Percentiles rank a stretch among this genome's conserved stretches.
These are phyloP conservation scores for Synergus itoensis DNA, from an alignment of 2,888 invertebrate genomes.

Conservation along the genomic window DNA sequence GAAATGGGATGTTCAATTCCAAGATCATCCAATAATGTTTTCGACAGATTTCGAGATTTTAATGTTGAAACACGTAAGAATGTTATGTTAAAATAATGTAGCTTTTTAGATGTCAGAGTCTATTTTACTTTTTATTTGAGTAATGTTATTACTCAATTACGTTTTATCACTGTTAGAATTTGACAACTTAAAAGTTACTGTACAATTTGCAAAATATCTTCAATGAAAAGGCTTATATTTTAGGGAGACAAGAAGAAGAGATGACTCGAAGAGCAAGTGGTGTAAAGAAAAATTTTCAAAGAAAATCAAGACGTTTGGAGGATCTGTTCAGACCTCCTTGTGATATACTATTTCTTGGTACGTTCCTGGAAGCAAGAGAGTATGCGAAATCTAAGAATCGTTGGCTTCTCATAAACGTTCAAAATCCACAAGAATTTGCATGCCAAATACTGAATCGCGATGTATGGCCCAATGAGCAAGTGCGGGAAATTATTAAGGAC, in stretches of 20 bases:
- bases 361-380: conserved; percentile 81
- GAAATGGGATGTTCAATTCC: conserved; percentile 71
- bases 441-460: conserved; percentile 86
- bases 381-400: conserved; percentile 80
- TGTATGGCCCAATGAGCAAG: conserved; percentile 83
- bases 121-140: background rate
- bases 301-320: conserved; percentile 81
- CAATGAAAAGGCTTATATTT: conserved; percentile 26
- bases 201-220: background rate
- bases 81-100: background rate
- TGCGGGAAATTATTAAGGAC: conserved; percentile 82
- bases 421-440: conserved; percentile 84
- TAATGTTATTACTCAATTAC: background rate
- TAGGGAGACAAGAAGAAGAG: conserved; percentile 75
- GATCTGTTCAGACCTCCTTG: conserved; percentile 85
- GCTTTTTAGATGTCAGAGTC: background rate
- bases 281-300: conserved; percentile 62
- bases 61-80: conserved; percentile 74
- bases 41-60: conserved; percentile 75
- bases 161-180: no score
- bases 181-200: background rate
- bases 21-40: conserved; percentile 70
- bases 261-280: conserved; percentile 72
- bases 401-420: conserved; percentile 86
- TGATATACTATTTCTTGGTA: conserved; percentile 83